These are phyloP conservation scores for Zoanthus sansibaricus DNA, from an alignment of 92 coral and sea anemone species.

Conservation along the genomic window DNA sequence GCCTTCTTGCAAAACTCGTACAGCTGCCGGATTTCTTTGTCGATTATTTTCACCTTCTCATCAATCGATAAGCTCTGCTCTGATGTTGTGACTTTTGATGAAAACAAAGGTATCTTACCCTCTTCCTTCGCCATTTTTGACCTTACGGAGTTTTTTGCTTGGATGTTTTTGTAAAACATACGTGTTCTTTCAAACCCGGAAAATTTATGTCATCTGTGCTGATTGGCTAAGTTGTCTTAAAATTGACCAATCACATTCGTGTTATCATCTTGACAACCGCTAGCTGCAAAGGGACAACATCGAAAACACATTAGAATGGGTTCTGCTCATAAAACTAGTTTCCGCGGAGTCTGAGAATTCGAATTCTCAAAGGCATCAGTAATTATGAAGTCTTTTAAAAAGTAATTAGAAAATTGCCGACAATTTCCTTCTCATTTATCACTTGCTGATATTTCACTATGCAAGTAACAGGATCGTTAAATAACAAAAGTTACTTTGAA, in stretches of 20 bases:
- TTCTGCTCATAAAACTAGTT: not conserved
- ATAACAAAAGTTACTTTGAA: conserved; percentile 4
- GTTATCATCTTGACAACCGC: conserved; percentile 60
- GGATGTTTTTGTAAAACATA: not conserved
- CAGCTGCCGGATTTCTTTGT: conserved; percentile 90
- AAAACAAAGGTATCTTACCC: conserved; percentile 39
- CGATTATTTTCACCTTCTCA: conserved; percentile 85
- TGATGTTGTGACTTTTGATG: conserved; percentile 72
- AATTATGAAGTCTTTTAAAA: not conserved
- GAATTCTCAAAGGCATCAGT: not conserved
- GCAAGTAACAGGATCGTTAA: conserved; percentile 14
- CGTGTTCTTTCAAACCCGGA: conserved; percentile 47
- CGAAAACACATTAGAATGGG: conserved; percentile 16
- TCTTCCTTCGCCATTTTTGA: conserved; percentile 52
- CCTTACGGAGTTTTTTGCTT: not conserved
- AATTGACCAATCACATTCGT: conserved; percentile 51
- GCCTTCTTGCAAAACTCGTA: conserved; percentile 89
- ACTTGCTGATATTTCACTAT: not conserved
- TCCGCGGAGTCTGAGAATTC: not conserved
- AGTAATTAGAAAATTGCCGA: not conserved
- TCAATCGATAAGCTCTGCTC: conserved; percentile 81
- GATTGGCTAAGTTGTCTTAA: conserved; percentile 38
- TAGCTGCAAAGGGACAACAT: conserved; percentile 12
- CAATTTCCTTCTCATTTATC: not conserved
- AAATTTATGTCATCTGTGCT: conserved; percentile 19